Conservation (phyloP, 2,797 vertebrate species). For the Sarcophilus harrisii region DNA sequence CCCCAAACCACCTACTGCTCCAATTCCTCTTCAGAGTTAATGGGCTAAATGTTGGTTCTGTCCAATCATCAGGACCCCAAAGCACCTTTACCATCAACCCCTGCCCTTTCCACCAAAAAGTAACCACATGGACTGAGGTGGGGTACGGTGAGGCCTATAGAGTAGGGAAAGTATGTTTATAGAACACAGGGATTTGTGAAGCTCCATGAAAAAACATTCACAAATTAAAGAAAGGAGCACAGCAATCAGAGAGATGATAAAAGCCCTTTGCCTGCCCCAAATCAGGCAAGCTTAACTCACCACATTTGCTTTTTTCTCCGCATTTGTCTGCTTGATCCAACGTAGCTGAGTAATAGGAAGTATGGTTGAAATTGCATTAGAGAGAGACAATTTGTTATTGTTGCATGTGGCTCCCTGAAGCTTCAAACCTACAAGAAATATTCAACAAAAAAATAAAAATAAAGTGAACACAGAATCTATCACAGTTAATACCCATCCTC, state of each 20-base stretch:
- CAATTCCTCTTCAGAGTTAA: neutral
- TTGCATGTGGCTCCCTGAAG: conserved; percentile 95
- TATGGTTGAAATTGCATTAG: conserved; percentile 94
- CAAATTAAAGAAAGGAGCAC: neutral
- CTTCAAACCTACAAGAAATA: conserved; percentile 88
- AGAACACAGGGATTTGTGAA: neutral
- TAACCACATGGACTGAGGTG: neutral
- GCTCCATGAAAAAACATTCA: neutral
- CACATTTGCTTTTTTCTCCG: conserved; percentile 93
- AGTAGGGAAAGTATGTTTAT: neutral
- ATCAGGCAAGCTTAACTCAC: conserved; percentile 82
- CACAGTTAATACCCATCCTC: neutral
- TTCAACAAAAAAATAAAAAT: neutral
- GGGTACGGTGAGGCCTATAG: neutral
- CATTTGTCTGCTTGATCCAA: conserved; percentile 93
- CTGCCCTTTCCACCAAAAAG: neutral
- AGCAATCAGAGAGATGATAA: neutral
- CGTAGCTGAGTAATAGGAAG: conserved; percentile 97
- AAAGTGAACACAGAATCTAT: neutral
- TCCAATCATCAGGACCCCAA: neutral
- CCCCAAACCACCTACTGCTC: neutral
- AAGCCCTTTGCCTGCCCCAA: too few species aligned
- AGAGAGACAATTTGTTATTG: conserved; percentile 97
- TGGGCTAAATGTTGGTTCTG: neutral
- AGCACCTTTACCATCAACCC: neutral